A percentile compares a stretch with the other conserved stretches of the same genome.
phyloP scores from a whole-genome alignment of 2,797 vertebrate genomes.

The Chloroceryle amazona region DNA sequence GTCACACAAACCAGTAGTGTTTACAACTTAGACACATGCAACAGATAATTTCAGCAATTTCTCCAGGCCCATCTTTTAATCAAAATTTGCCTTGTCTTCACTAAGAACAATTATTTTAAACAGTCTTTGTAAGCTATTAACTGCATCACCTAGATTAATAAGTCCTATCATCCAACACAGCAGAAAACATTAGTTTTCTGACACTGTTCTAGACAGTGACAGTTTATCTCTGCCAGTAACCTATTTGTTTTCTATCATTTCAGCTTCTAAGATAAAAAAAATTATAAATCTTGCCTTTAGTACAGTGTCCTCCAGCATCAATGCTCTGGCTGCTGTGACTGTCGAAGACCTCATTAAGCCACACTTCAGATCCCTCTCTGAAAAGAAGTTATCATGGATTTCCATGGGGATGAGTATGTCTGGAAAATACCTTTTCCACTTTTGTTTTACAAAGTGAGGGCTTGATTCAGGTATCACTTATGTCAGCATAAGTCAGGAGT shows the following conservation, averaged over 20 bases:
- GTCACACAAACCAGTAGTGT: background rate
- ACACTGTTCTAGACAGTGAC: background rate
- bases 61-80: background rate
- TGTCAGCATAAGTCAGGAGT: background rate
- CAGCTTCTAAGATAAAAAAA: background rate
- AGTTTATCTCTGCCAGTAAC: background rate
- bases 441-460: background rate
- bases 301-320: slow-evolving; percentile 96
- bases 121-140: background rate
- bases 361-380: slow-evolving; percentile 80
- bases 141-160: background rate
- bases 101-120: background rate
- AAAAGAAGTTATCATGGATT: slow-evolving; percentile 87
- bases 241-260: background rate
- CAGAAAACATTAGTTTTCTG: background rate
- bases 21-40: background rate
- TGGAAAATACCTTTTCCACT: background rate
- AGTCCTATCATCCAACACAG: background rate
- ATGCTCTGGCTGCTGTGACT: slow-evolving; percentile 92
- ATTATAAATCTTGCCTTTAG: slow-evolving; percentile 72
- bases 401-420: slow-evolving; percentile 92
- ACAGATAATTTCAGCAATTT: background rate
- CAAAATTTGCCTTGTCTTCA: background rate
- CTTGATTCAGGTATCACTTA: background rate
- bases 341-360: slow-evolving; percentile 92